Evolutionary conservation across 2,888 invertebrate species (phyloP).

Genomic region (Frankliniella intonsa): DNA sequence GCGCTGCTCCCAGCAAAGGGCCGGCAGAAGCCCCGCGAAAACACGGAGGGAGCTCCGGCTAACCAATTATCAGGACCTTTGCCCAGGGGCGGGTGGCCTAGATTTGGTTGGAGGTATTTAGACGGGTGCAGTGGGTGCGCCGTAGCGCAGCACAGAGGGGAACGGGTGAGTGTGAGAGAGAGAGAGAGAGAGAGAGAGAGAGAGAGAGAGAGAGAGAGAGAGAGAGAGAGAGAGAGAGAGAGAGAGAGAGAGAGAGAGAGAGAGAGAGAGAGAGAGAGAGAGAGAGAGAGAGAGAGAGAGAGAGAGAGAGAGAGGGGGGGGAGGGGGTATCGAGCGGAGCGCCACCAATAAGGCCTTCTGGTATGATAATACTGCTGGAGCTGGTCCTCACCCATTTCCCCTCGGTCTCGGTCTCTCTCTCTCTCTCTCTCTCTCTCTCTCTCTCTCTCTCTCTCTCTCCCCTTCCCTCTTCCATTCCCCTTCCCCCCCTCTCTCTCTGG

Average conservation of each 20-base stretch:
- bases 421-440: neutral
- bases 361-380: constrained; percentile 13
- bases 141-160: neutral
- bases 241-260: neutral
- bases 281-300: neutral
- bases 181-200: neutral
- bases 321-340: neutral
- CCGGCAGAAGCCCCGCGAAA: no score
- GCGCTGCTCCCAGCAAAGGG: no score
- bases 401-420: neutral
- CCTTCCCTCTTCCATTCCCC: neutral
- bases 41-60: no score
- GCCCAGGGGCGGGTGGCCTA: no score
- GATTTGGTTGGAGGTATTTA: no score
- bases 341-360: constrained; percentile 1
- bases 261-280: neutral
- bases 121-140: no score
- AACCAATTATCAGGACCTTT: no score
- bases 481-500: neutral
- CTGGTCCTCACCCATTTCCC: neutral
- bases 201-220: no score
- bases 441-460: neutral
- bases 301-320: neutral
- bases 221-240: no score
- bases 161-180: neutral